Evolutionary conservation across 2,113 vertebrate species (phyloP), one percentile per base, ranked within the genome.

Genomic region (Fulmarus glacialis): DNA sequence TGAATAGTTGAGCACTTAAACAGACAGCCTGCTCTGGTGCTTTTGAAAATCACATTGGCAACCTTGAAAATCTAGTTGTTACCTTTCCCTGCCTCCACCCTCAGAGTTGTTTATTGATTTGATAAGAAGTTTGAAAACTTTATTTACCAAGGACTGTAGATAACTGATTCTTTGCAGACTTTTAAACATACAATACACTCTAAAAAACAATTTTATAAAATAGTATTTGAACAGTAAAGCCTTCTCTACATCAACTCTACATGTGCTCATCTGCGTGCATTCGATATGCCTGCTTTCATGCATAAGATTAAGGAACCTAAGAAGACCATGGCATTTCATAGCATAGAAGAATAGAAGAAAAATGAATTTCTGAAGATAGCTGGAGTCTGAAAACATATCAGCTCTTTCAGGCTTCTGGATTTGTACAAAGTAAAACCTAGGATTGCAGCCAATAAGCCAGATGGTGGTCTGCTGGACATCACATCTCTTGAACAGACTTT

Each of bases 41-140:
- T 90, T 86, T 36, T 43, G 32, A 92, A 92, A 94, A 95, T 68
- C 48, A n/a, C 36, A 67, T 4, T 82, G 62, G 36, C 62, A 93
- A 29, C 62, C 74, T 43, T 71, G 82, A 90, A 93, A 92, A 84
- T 87, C 32, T 63, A 58, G 32, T 38, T 53, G 75, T 63, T 89
- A 75, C 56, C 36, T 87, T 75, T 95, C 70, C 48, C 34, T 67
- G 20, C 50, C 21, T 77, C 59, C 36, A 36, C 4, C 4, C 12
- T 71, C 40, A 58, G 29, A 80, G 43, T 83, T 15, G 23, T 59
- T 87, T 78, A 78, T 80, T 32, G 55, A 89, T 56, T 64, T 48
- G 43, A 34, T 64, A 63, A 42, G 50, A 77, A 80, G 34, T 87
- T 56, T 68, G 64, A 91, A 93, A 95, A 75, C 23, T 67, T 83